Percentiles rank a stretch among this genome's conserved stretches.
These are phyloP conservation scores for Pseudobourletiella spinata DNA, from an alignment of 1,140 invertebrate genomes.

Conservation along the genomic window DNA sequence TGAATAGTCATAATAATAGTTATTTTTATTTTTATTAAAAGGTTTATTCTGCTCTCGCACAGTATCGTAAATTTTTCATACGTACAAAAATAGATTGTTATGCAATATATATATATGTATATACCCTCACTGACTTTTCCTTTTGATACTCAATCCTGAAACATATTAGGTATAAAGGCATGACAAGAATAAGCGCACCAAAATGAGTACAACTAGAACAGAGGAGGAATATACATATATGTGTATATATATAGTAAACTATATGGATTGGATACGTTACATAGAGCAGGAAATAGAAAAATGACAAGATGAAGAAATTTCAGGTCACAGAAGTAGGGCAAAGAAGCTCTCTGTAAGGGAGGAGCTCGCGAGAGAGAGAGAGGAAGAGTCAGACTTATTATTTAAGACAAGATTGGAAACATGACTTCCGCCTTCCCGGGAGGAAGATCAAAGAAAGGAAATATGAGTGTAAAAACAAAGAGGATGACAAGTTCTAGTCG, in stretches of 20 bases:
- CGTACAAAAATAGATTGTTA: not conserved
- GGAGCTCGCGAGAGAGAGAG: not conserved
- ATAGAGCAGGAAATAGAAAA: no score
- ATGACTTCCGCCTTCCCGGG: not conserved
- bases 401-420: not conserved
- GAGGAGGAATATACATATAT: not conserved
- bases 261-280: no score
- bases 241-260: not conserved
- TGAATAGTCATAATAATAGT: no score
- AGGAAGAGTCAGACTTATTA: constrained; percentile 3
- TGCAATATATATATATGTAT: not conserved
- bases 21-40: not conserved
- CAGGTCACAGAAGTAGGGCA: not conserved
- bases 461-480: no score
- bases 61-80: not conserved
- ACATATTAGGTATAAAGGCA: not conserved
- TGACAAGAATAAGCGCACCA: not conserved
- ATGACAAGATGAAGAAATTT: not conserved
- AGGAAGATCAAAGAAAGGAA: not conserved
- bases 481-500: no score
- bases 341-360: not conserved
- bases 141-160: not conserved
- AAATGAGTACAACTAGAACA: no score
- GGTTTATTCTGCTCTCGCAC: not conserved
- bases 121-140: constrained; percentile 6